These are phyloP conservation scores for Tanytarsus gracilentus DNA, from an alignment of 2,888 invertebrate species.

Conservation along the genomic window DNA sequence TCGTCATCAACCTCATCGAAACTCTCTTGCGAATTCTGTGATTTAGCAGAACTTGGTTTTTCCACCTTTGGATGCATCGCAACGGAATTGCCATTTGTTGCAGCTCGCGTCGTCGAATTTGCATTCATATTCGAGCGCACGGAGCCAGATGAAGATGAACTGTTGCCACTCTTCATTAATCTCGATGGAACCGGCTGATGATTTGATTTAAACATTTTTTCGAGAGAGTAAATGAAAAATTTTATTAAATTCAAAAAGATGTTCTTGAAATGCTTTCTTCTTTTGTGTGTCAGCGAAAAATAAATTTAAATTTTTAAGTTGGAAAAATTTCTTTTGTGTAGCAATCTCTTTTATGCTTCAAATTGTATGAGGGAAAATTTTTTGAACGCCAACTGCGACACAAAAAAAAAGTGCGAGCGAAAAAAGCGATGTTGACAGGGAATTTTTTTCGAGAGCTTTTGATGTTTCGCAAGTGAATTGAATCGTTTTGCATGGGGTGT, in stretches of 20 bases:
- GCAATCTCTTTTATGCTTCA: too few relatives aligned
- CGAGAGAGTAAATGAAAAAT: background rate
- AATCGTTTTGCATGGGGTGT: too few relatives aligned
- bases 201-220: background rate
- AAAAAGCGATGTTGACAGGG: too few relatives aligned
- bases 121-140: background rate
- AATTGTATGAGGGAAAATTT: background rate
- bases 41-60: background rate
- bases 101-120: background rate
- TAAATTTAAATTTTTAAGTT: too few relatives aligned
- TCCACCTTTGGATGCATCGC: background rate
- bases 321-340: too few relatives aligned
- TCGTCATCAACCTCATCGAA: conserved; percentile 8
- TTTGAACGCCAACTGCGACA: background rate
- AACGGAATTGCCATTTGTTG: background rate
- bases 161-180: conserved; percentile 19
- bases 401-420: too few relatives aligned
- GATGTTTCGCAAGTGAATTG: too few relatives aligned
- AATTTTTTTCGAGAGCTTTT: too few relatives aligned
- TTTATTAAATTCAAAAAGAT: background rate
- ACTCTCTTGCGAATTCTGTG: background rate
- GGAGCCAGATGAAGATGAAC: background rate
- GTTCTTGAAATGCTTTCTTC: background rate
- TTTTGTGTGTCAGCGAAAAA: too few relatives aligned
- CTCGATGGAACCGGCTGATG: background rate